Base-by-base conservation (phyloP, 1,140 invertebrate species). In the Cepaea nemoralis region DNA sequence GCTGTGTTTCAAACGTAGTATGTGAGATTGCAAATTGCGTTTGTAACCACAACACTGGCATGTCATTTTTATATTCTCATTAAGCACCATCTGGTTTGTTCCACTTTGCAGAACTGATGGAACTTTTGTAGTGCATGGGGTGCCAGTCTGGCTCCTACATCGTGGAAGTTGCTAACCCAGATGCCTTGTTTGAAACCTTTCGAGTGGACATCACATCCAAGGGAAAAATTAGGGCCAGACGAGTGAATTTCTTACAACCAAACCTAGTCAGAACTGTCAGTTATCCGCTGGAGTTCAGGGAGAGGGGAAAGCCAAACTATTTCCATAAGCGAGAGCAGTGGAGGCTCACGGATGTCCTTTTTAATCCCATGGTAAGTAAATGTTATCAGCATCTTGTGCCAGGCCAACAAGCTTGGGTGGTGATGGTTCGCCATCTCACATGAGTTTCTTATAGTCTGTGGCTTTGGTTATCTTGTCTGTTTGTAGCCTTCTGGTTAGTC, bases 131-230 rank as follows among this genome's bases (percentile, higher is more conserved):
- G 94, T 99, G 66, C 95, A 95, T 86, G 97, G 97, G 87, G 93
- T 99, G 0, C 96, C 96, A 3, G n/a, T 95, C 96, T 35, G 98
- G 98, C 12, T 99, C 98, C 0, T 99, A n/a, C n/a, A 94, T 99
- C 33, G 93, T 99, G 1, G 98, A 99, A 93, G 94, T 98, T 22
- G 91, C 96, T 12, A 95, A 98, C 92, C 96, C 97, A 8, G 95
- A 98, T 88, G 97, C 95, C 88, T 93, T 95, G 82, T 99, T 91
- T 87, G 90, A 91, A 82, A 74, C 89, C 50, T 73, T 83, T 0
- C 81, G 91, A 73, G 90, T 91, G 3, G 91, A 91, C 81, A 90
- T 91, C 40, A 90, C 87, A 67, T 87, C 88, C 12, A 91, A 90
- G 82, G 98, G 98, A 37, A 99, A 99, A 92, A 97, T 96, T 84